Evolutionary conservation across 2,888 invertebrate species (phyloP).

Genomic region (Disparrhopalites patrizii): DNA sequence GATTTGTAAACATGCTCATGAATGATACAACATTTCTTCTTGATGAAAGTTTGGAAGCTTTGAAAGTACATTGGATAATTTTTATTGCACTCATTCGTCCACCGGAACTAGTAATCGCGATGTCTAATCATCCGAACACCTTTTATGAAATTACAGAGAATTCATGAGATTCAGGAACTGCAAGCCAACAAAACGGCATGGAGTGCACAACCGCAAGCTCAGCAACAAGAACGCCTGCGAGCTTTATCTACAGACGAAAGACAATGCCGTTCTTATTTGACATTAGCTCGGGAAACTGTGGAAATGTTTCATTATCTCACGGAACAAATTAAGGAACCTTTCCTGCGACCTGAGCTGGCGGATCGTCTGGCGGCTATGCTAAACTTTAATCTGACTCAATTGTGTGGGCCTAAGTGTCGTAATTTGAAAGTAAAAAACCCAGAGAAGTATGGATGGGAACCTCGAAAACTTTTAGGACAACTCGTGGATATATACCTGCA

Average conservation of each 20-base stretch:
- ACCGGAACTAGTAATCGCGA: background rate
- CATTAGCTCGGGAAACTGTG: conserved; percentile 89
- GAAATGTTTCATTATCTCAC: conserved; percentile 98
- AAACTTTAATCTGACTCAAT: conserved; percentile 93
- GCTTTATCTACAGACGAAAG: conserved; percentile 78
- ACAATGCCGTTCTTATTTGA: conserved; percentile 84
- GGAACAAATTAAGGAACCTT: conserved; percentile 89
- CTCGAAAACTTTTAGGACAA: conserved; percentile 81
- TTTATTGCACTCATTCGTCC: too few relatives aligned
- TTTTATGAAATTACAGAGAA: too few relatives aligned
- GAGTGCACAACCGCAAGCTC: conserved; percentile 63
- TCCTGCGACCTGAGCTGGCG: conserved; percentile 86
- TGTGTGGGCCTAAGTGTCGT: conserved; percentile 94
- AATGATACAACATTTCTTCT: conserved; percentile 95
- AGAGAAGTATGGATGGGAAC: conserved; percentile 97
- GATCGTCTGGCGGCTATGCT: conserved; percentile 96
- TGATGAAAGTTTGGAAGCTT: conserved; percentile 90
- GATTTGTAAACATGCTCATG: conserved; percentile 97
- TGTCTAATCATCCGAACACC: too few relatives aligned
- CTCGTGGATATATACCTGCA: conserved; percentile 96
- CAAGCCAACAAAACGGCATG: conserved; percentile 68
- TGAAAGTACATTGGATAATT: conserved; percentile 54
- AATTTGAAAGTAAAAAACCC: conserved; percentile 83
- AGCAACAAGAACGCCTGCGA: conserved; percentile 70
- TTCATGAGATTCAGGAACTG: conserved; percentile 74